Base-by-base conservation (phyloP, 2,797 vertebrate species). In the Anguilla megastoma region DNA sequence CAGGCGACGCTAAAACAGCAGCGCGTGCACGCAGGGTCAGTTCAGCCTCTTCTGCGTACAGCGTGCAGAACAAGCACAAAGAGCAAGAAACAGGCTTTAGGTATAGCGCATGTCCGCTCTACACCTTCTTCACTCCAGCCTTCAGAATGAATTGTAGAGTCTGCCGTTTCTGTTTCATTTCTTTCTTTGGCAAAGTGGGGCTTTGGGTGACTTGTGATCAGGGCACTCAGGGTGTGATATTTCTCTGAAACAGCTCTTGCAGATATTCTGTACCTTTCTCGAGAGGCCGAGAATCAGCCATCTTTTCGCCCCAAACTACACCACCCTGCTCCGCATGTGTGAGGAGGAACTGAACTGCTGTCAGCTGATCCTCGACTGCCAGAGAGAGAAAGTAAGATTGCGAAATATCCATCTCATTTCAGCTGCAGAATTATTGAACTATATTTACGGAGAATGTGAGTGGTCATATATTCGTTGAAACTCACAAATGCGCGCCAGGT, bases 231-330 rank as follows among this genome's bases (percentile, higher is more conserved):
- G 21, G 3, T 7, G 74, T 21, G 12, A 80, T 84, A 66, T 89
- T 90, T 52, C 90, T 89, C 24, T 36, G 63, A n/a, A 1, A 9
- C 74, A 96, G 94, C 91, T 96, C 87, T 92, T 97, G 41, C 94
- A 95, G 90, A 91, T 97, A 86, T 97, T 97, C 87, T 94, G 92
- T 87, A 94, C 92, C 86, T 90, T 97, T 58, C 93, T 97, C 80
- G 94, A 96, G 90, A 96, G 94, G 85, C 95, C 94, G 33, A 90
- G 93, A 83, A 95, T 95, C 88, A 91, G 93, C 90, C 94, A 92
- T 88, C 92, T 94, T 24, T 96, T 97, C 91, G 93, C 95, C 88
- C 93, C 92, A 2, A 95, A 91, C 92, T 97, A 96, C 92, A 92
- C 74, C 87, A 84, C 92, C 88, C 86, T 97, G 92, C 90, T 97